Conservation (phyloP, 2,888 invertebrate genomes). For the Pseudolycoriella hygida region DNA sequence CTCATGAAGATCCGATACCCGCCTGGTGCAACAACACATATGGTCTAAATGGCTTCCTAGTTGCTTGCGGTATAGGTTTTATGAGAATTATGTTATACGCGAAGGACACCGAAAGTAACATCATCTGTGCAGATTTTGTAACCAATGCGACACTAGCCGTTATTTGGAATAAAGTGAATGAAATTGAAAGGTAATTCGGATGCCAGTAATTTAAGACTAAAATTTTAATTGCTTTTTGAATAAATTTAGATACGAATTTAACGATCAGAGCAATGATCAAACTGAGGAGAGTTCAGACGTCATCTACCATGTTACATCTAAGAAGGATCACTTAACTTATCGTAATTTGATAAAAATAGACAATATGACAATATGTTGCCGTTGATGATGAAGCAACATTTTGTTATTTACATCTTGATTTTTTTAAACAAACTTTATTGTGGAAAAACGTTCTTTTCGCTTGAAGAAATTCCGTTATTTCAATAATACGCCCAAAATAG, state of each 20-base stretch:
- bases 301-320: constrained; percentile 7
- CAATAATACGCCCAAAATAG: too few species aligned
- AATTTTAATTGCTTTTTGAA: too few species aligned
- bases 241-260: background rate
- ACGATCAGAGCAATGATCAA: too few species aligned
- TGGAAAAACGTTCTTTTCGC: too few species aligned
- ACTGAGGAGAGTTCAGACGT: background rate
- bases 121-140: constrained; percentile 17
- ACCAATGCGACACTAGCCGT: constrained; percentile 16
- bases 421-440: too few species aligned
- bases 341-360: too few species aligned
- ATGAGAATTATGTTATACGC: constrained; percentile 11
- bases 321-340: constrained; percentile 5
- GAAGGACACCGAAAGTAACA: constrained; percentile 6
- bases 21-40: constrained; percentile 11
- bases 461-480: too few species aligned
- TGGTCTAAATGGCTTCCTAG: constrained; percentile 13
- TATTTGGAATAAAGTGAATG: constrained; percentile 13
- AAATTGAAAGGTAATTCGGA: background rate
- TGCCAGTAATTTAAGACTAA: too few species aligned
- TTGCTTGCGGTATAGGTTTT: constrained; percentile 14
- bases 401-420: too few species aligned
- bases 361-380: too few species aligned
- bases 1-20: constrained; percentile 16
- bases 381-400: too few species aligned